Conservation (phyloP, 2,113 vertebrate species). For the Glaucomys volans region DNA sequence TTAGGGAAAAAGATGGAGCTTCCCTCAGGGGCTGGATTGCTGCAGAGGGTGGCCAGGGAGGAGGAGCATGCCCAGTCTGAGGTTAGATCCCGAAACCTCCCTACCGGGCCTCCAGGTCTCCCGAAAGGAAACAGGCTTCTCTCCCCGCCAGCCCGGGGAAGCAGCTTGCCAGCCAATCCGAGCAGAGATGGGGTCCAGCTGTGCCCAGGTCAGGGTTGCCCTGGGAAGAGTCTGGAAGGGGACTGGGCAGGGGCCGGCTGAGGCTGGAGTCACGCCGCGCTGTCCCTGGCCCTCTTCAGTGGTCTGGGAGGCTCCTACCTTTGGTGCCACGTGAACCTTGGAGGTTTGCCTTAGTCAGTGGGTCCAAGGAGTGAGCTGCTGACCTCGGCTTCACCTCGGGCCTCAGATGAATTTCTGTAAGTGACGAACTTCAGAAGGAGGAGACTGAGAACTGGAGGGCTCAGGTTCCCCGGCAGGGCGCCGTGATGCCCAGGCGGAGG, state of each 20-base stretch:
- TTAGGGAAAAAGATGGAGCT: background rate
- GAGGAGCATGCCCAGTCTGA: background rate
- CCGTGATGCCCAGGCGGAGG: rapidly evolving
- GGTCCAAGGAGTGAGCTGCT: background rate
- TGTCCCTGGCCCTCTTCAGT: background rate
- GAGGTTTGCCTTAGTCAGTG: background rate
- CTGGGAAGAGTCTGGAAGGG: background rate
- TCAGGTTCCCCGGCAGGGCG: background rate
- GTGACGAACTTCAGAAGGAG: background rate
- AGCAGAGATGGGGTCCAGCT: background rate
- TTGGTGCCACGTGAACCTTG: background rate
- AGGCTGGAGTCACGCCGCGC: background rate
- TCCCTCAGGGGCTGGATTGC: background rate
- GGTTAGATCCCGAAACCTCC: background rate
- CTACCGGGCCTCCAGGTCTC: background rate
- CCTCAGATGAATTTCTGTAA: background rate
- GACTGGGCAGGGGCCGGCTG: rapidly evolving
- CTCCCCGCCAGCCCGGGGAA: background rate
- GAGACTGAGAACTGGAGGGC: rapidly evolving
- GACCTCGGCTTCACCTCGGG: background rate
- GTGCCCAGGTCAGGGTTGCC: background rate
- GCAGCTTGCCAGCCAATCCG: background rate
- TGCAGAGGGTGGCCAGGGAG: background rate
- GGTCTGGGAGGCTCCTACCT: background rate
- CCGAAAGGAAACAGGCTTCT: background rate